These are phyloP conservation scores for Araneus ventricosus DNA, from an alignment of 1,140 invertebrate species.

Conservation along the genomic window DNA sequence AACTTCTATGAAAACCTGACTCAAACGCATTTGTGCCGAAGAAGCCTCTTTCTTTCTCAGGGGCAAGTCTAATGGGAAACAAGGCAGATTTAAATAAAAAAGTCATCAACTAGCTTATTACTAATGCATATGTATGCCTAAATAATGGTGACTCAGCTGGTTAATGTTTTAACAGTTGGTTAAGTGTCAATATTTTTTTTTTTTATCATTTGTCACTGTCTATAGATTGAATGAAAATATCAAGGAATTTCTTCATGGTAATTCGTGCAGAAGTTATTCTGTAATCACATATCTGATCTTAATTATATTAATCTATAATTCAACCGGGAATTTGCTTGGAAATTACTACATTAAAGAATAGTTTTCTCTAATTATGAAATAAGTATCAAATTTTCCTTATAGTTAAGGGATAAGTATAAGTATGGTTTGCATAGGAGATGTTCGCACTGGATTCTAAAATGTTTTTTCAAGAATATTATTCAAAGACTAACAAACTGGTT, in stretches of 20 bases:
- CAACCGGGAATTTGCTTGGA: not conserved
- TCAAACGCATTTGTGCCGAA: not conserved
- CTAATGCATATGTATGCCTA: not conserved
- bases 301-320: not conserved
- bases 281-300: not conserved
- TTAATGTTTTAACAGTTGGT: not conserved
- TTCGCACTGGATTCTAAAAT: too few species aligned
- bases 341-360: not conserved
- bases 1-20: not conserved
- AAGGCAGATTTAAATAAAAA: constrained; percentile 5
- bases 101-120: not conserved
- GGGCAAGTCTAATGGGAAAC: not conserved
- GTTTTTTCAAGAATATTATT: too few species aligned
- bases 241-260: not conserved
- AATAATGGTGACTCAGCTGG: not conserved
- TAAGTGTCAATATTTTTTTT: not conserved
- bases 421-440: too few species aligned
- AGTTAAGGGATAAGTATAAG: too few species aligned
- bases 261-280: not conserved
- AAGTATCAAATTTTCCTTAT: too few species aligned
- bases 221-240: not conserved
- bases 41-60: not conserved
- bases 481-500: too few species aligned
- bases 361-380: too few species aligned
- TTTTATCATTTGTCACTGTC: not conserved